Conservation (phyloP, 1,140 invertebrate species). For the Nautilus pompilius region DNA sequence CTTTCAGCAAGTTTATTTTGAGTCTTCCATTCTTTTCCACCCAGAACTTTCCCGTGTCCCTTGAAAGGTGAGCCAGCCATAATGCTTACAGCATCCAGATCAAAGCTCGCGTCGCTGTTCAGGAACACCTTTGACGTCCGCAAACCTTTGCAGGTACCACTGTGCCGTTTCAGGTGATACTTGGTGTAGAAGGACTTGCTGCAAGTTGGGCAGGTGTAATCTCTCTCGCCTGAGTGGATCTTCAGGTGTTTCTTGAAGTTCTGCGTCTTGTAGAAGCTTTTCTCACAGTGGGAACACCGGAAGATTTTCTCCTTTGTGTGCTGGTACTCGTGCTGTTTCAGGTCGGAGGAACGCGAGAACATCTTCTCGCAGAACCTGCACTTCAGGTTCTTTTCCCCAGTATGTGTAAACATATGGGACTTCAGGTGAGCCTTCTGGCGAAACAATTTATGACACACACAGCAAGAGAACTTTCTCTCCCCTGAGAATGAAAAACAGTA, state of each 20-base stretch:
- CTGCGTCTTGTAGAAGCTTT: conserved; percentile 29
- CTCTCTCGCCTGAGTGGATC: conserved; percentile 57
- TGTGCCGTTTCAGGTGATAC: conserved; percentile 30
- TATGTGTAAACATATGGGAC: conserved; percentile 58
- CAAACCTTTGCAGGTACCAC: conserved; percentile 21
- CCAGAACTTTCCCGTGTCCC: too few relatives aligned
- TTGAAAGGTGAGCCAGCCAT: too few relatives aligned
- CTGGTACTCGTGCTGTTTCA: conserved; percentile 27
- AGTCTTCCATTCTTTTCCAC: too few relatives aligned
- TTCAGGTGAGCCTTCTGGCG: conserved; percentile 59
- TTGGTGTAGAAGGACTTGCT: conserved; percentile 37
- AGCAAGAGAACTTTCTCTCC: conserved; percentile 57
- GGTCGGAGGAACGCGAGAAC: conserved; percentile 24
- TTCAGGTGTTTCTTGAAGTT: conserved; percentile 58
- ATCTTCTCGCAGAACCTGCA: conserved; percentile 57
- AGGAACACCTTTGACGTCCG: too few relatives aligned
- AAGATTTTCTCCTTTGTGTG: conserved; percentile 29
- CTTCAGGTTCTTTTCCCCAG: conserved; percentile 56
- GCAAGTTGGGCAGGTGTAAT: conserved; percentile 58
- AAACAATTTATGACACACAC: conserved; percentile 60
- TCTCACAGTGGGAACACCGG: conserved; percentile 14
- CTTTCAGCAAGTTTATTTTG: too few relatives aligned
- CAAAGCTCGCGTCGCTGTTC: too few relatives aligned
- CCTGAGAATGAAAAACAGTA: conserved; percentile 18
- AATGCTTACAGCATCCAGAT: too few relatives aligned